These are phyloP conservation scores for Drosophila auraria DNA, from an alignment of 1,140 invertebrate genomes.

Conservation along the genomic window DNA sequence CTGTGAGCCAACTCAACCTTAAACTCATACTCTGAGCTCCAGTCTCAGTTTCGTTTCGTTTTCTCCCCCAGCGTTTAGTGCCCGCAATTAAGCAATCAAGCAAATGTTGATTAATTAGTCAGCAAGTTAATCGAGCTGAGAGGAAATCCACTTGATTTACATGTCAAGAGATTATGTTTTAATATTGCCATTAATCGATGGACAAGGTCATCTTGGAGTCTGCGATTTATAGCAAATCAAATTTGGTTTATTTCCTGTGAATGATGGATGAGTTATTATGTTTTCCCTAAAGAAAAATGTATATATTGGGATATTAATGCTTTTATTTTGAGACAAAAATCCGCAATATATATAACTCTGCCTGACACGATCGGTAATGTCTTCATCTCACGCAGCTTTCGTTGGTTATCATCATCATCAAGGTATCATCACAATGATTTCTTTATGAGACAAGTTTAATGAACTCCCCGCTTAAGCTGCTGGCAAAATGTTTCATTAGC, in stretches of 20 bases:
- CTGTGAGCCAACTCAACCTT: not conserved
- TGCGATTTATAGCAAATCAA: slow-evolving; percentile 1
- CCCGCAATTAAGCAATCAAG: slow-evolving; percentile 72
- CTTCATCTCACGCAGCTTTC: slow-evolving; percentile 38
- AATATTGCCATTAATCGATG: slow-evolving; percentile 17
- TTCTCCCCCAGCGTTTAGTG: slow-evolving; percentile 24
- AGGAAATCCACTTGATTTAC: slow-evolving; percentile 55
- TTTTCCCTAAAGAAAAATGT: not conserved
- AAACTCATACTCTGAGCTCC: not conserved
- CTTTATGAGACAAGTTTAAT: slow-evolving; percentile 66
- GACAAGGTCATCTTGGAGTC: slow-evolving; percentile 24
- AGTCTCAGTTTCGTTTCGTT: slow-evolving; percentile 23
- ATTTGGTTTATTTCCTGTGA: slow-evolving; percentile 11
- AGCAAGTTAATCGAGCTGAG: slow-evolving; percentile 51
- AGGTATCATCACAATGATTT: slow-evolving; percentile 49
- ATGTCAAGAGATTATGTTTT: slow-evolving; percentile 50
- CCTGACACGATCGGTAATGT: slow-evolving; percentile 23
- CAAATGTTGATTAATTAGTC: slow-evolving; percentile 74
- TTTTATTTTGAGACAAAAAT: slow-evolving; percentile 18
- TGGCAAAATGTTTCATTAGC: slow-evolving; percentile 70
- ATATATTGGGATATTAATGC: not conserved
- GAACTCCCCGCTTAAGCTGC: slow-evolving; percentile 62
- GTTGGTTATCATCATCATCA: slow-evolving; percentile 28
- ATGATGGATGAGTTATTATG: slow-evolving; percentile 8
- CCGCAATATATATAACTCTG: not conserved